Evolutionary conservation across 2,888 invertebrate genomes (phyloP).

Genomic region (Polydrusus cervinus): DNA sequence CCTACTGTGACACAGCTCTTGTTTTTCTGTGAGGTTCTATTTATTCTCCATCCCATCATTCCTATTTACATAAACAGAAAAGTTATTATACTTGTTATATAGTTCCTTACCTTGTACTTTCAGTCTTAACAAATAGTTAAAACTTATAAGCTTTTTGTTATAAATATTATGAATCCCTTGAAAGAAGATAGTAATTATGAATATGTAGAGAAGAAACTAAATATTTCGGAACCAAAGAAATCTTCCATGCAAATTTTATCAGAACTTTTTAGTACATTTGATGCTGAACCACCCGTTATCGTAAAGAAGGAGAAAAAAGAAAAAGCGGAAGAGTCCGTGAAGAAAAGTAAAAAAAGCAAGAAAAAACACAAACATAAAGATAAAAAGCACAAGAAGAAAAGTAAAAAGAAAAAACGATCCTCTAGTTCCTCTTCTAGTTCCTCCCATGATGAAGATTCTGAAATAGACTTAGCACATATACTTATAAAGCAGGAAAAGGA

Average conservation of each 20-base stretch:
- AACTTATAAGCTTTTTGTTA: no score
- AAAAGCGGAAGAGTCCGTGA: slow-evolving; percentile 63
- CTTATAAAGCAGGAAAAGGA: slow-evolving; percentile 67
- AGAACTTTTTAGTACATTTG: slow-evolving; percentile 86
- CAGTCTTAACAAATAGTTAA: no score
- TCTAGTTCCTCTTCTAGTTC: slow-evolving; percentile 64
- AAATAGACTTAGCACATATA: slow-evolving; percentile 66
- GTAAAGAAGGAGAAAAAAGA: slow-evolving; percentile 68
- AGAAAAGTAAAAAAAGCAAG: slow-evolving; percentile 71
- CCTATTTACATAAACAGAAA: no score
- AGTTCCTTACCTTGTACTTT: no score
- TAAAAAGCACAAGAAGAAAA: slow-evolving; percentile 73
- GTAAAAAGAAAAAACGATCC: slow-evolving; percentile 69
- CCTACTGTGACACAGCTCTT: no score
- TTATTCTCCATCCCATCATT: no score
- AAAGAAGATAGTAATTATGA: slow-evolving; percentile 60
- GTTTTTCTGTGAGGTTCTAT: no score
- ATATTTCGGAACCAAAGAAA: slow-evolving; percentile 69
- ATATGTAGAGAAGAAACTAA: slow-evolving; percentile 55
- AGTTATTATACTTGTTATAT: no score
- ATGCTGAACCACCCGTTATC: slow-evolving; percentile 79
- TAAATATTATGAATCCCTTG: slow-evolving; percentile 3
- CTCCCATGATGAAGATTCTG: slow-evolving; percentile 61
- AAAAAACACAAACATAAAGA: slow-evolving; percentile 78
- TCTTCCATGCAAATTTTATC: slow-evolving; percentile 87